These are phyloP conservation scores for Nanorana parkeri DNA, from an alignment of 2,113 vertebrate genomes.

Conservation along the genomic window DNA sequence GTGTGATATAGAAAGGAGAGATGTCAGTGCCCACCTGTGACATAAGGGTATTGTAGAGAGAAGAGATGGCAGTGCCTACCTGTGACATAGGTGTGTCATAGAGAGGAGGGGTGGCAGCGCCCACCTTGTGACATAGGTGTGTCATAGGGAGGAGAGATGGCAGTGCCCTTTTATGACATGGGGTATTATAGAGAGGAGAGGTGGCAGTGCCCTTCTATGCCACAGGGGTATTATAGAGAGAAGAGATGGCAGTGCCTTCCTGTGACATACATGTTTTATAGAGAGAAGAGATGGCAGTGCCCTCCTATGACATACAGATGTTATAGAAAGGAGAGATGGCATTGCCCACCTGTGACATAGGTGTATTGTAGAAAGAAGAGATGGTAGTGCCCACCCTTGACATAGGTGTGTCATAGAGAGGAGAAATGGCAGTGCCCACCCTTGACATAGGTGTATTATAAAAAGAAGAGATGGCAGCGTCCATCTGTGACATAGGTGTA, in stretches of 20 bases:
- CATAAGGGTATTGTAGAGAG: background rate
- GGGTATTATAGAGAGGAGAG: background rate
- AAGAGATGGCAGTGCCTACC: background rate
- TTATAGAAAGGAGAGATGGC: background rate
- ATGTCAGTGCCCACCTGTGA: background rate
- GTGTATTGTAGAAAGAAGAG: background rate
- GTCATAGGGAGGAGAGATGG: background rate
- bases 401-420: background rate
- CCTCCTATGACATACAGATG: background rate
- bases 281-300: background rate
- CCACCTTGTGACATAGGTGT: background rate
- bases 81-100: background rate
- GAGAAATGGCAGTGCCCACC: background rate
- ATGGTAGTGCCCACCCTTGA: background rate
- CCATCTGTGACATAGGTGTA: too few species aligned
- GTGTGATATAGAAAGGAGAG: background rate
- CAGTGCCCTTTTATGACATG: background rate
- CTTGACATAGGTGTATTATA: too few species aligned
- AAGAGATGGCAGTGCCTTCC: background rate
- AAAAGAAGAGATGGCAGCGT: too few species aligned
- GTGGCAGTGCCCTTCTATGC: background rate
- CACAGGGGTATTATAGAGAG: background rate
- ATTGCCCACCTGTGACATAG: background rate
- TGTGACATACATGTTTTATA: background rate
- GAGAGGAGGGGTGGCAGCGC: background rate